Evolutionary conservation across 2,888 invertebrate genomes (phyloP).

Genomic region (Meiosimyza platycephala): DNA sequence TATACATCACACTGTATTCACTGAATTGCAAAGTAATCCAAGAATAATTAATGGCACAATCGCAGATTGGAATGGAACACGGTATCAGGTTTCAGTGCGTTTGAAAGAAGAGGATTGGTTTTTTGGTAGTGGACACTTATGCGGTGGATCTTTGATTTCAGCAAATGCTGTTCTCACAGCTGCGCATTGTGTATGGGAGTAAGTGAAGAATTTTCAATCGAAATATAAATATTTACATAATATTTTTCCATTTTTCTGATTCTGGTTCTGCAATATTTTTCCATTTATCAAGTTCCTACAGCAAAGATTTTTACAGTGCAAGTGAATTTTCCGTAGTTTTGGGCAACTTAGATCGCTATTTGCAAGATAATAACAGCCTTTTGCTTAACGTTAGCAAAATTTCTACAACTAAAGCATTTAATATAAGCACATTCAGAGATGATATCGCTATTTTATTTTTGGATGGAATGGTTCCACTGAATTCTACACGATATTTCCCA

Average conservation of each 20-base stretch:
- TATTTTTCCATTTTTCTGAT: too few species aligned
- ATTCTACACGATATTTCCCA: constrained; percentile 56
- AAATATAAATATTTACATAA: too few species aligned
- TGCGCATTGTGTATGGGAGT: constrained; percentile 64
- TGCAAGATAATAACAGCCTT: constrained; percentile 51
- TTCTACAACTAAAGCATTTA: constrained; percentile 47
- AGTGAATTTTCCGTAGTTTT: constrained; percentile 56
- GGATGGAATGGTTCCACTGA: constrained; percentile 54
- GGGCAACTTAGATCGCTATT: constrained; percentile 62
- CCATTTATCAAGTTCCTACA: constrained; percentile 37
- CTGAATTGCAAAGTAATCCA: constrained; percentile 36
- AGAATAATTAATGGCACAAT: constrained; percentile 47
- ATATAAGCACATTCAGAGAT: constrained; percentile 52
- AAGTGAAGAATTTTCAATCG: constrained; percentile 39
- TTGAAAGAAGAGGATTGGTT: constrained; percentile 51
- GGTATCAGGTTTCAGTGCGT: constrained; percentile 60
- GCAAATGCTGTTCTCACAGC: constrained; percentile 57
- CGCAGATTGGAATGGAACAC: constrained; percentile 43
- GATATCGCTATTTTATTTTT: constrained; percentile 60
- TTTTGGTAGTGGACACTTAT: constrained; percentile 62
- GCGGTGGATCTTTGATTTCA: constrained; percentile 58
- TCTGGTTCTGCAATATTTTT: constrained; percentile 23
- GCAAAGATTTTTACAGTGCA: neutral
- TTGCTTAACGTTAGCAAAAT: constrained; percentile 51
- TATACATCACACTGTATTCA: too few species aligned